These are phyloP conservation scores for Pemphredon lugubris DNA, from an alignment of 2,888 invertebrate genomes.

Conservation along the genomic window DNA sequence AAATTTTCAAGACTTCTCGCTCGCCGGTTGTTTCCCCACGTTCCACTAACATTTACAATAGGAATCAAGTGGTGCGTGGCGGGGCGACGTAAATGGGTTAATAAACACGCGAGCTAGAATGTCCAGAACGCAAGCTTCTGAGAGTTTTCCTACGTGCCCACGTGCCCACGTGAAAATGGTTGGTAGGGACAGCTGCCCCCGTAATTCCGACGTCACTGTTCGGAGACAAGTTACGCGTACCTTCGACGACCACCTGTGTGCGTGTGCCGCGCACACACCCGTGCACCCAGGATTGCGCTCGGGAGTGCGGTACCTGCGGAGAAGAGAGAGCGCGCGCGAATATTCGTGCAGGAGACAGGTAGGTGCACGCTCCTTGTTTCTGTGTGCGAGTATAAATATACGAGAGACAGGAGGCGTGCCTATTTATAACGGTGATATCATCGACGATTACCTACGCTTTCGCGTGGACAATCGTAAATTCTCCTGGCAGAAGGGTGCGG, in stretches of 20 bases:
- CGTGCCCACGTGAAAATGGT: constrained; percentile 10
- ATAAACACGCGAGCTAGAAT: too few relatives aligned
- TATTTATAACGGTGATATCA: constrained; percentile 81
- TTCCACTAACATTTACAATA: too few relatives aligned
- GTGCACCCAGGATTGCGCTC: constrained; percentile 8
- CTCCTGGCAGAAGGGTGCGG: constrained; percentile 65
- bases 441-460: constrained; percentile 80
- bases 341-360: constrained; percentile 59
- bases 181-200: constrained; percentile 46
- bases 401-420: constrained; percentile 76
- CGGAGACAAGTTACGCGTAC: constrained; percentile 36
- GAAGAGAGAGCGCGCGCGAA: constrained; percentile 16
- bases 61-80: too few relatives aligned
- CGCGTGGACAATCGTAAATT: constrained; percentile 78
- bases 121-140: too few relatives aligned
- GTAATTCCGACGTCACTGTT: constrained; percentile 46
- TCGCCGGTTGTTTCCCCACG: too few relatives aligned
- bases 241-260: constrained; percentile 28
- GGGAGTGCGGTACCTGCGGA: constrained; percentile 1
- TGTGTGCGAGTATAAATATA: constrained; percentile 61
- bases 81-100: too few relatives aligned
- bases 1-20: too few relatives aligned
- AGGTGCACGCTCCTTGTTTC: constrained; percentile 48
- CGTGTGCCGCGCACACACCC: not conserved
- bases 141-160: constrained; percentile 17